Evolutionary conservation across 2,797 vertebrate species (phyloP), one percentile per base, ranked within the genome.

Genomic region (Acanthopagrus latus): DNA sequence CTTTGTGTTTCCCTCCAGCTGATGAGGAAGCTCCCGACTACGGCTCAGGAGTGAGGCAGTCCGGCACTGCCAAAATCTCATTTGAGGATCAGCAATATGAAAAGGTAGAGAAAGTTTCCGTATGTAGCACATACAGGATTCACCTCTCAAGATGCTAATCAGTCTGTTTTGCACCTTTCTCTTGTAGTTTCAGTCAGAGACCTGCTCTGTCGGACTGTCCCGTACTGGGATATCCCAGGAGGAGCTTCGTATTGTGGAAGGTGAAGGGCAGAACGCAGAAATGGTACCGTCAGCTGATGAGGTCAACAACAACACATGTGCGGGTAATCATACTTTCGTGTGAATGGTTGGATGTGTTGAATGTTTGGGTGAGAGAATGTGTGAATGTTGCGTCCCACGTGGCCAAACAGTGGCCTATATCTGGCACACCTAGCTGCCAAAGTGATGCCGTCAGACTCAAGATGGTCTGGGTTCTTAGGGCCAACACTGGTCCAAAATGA

Each of bases 21-120:
- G 98, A 99, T 7, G 98, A 99, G 90, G 98, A 99, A 92, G 97
- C 97, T 59, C 98, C 98, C 0, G 98, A 99, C 89, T 99, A 99
- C 0, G 98, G 98, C 70, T 99, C 97, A 0, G 98, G 97, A 0
- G 97, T 99, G 76, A 93, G 97, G 76, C 98, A 99, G 80, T 99
- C 97, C 0, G 97, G 98, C 69, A 99, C 96, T 0, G 98, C 98
- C 86, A 99, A 97, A 84, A 99, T 99, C 85, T 98, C 98, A 52
- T 99, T 99, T 12, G 98, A 98, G 0, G 98, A 99, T 86, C 97
- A 99, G 89, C 97, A 99, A 71, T 99, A 98, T 80, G 97, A 98
- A 88, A 99, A 98, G 97, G 98, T 99, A 92, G 25, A 54, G 18
- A 47, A 58, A 46, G 7, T 20, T 7, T 17, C 7, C 9, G 1